Evolutionary conservation across 2,113 vertebrate genomes (phyloP).

Genomic region (Setophaga kirtlandii): DNA sequence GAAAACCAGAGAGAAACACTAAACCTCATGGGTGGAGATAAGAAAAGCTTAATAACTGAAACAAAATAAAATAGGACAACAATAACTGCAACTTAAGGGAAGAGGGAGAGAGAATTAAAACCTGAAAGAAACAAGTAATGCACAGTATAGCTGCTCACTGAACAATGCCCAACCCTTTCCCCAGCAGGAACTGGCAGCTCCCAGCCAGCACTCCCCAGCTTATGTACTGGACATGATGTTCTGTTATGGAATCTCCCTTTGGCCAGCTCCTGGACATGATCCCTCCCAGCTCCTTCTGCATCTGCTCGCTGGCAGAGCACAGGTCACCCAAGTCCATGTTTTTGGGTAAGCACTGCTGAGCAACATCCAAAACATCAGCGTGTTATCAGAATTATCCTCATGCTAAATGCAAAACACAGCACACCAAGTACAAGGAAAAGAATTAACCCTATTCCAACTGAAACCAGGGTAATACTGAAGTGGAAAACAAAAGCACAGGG

Average conservation of each 20-base stretch:
- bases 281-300: not conserved
- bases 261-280: not conserved
- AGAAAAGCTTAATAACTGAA: not conserved
- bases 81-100: not conserved
- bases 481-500: not conserved
- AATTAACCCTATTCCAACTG: not conserved
- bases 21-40: not conserved
- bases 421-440: not conserved
- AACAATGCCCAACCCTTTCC: not conserved
- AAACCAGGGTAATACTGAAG: not conserved
- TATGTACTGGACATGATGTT: not conserved
- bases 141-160: not conserved
- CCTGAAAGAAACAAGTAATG: not conserved
- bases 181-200: not conserved
- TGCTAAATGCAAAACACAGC: not conserved
- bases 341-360: not conserved
- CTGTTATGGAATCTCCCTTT: not conserved
- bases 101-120: not conserved
- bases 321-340: not conserved
- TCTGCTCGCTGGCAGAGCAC: not conserved
- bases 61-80: not conserved
- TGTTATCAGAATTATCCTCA: not conserved
- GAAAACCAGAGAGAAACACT: not conserved
- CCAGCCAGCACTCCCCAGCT: not conserved
- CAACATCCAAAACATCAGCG: not conserved